These are phyloP conservation scores for Oceanodroma leucorhoa DNA, from an alignment of 2,797 vertebrate genomes.

Conservation along the genomic window DNA sequence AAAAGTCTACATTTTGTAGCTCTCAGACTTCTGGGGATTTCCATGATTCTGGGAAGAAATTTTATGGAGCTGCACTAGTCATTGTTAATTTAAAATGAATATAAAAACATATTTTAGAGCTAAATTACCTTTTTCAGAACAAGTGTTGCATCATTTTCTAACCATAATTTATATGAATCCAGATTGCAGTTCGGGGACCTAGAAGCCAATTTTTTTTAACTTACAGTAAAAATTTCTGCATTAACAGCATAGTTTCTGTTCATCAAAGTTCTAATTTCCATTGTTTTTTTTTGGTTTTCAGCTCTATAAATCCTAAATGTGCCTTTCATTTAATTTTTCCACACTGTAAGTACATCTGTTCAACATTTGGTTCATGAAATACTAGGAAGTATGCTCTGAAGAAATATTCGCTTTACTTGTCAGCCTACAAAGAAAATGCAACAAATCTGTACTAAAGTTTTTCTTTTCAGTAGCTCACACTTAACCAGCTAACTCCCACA, in stretches of 20 bases:
- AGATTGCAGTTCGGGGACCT: not conserved
- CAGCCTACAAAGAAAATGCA: conserved; percentile 36
- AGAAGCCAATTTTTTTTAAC: conserved; percentile 22
- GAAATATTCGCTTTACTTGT: conserved; percentile 57
- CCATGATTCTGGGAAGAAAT: conserved; percentile 1
- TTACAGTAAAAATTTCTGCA: conserved; percentile 24
- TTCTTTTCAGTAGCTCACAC: conserved; percentile 33
- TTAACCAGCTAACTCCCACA: not conserved
- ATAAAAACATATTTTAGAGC: conserved; percentile 5
- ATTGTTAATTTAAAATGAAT: conserved; percentile 22
- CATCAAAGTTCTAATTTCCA: conserved; percentile 69
- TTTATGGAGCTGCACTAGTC: not conserved
- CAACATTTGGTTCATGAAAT: conserved; percentile 68
- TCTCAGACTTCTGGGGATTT: conserved; percentile 1
- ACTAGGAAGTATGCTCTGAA: conserved; percentile 50
- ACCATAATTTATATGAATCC: not conserved
- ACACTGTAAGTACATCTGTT: conserved; percentile 77
- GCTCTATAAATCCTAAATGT: conserved; percentile 73
- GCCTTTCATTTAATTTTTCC: conserved; percentile 76
- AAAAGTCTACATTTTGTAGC: not conserved
- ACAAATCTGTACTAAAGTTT: not conserved
- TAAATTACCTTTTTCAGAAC: not conserved
- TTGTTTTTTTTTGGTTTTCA: conserved; percentile 61
- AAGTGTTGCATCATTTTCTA: not conserved
- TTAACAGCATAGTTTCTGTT: conserved; percentile 47